Base-by-base conservation (phyloP, 2,888 invertebrate species). In the Pollenia angustigena region DNA sequence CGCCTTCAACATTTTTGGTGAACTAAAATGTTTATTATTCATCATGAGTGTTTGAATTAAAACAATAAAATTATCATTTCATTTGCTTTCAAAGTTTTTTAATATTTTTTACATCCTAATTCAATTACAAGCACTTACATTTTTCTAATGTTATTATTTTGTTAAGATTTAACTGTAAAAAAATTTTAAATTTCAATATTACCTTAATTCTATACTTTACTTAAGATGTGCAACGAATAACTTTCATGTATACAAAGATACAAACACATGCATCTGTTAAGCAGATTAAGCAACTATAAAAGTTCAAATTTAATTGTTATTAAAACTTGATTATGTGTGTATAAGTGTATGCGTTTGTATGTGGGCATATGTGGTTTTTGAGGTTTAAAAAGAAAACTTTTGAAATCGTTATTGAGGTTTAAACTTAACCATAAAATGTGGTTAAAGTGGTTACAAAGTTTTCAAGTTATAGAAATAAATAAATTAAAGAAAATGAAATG, bases 351-450 rank as follows among this genome's bases (percentile, higher is more conserved):
- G 23, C 23, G n/a, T 42, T 12, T 52, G 18, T 3, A 23, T 42
- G 18, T 58, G 18, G 52, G n/a, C 56, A 40, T 58, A 48, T 81
- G 81, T 68, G 81, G 81, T 66, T 81, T 68, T 78, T 54, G 66
- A 52, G 80, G 79, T 82, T 82, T 52, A 12, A 16, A 75, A 80
- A 75, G 62, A 80, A 86, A 83, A 86, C 71, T 83, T 86, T 76
- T 86, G 48, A 80, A 86, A 71, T 72, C 71, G 69, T 86, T 79
- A 69, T 80, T 83, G 75, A 40, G 83, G 83, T 71, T 56, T 44
- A 79, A 58, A 64, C 71, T 75, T n/a, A 82, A 86, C 85, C 85
- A 80, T 46, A 83, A 71, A 82, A 66, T 86, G 82, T 83, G 82
- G 82, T 64, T 71, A 58, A 82, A 79, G 64, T 82, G 79, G 82